Evolutionary conservation across 2,888 invertebrate species (phyloP).

Genomic region (Drosophila niveifrons): DNA sequence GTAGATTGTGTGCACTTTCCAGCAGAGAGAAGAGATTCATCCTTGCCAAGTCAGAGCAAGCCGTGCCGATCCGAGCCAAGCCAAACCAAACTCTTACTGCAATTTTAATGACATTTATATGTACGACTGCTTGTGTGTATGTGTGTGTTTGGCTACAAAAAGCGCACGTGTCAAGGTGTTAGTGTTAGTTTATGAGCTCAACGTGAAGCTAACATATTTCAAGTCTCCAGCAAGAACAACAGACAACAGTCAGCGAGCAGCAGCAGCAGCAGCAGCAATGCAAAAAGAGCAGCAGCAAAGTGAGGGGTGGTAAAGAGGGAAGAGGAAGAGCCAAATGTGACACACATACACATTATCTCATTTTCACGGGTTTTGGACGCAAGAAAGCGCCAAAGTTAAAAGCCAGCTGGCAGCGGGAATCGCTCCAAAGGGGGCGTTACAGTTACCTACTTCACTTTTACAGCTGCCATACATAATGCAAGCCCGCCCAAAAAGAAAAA

Average conservation of each 20-base stretch:
- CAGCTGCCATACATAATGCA: constrained; percentile 48
- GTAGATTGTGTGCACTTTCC: constrained; percentile 33
- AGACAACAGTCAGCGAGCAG: constrained; percentile 32
- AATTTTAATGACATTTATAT: constrained; percentile 78
- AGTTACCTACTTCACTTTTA: constrained; percentile 20
- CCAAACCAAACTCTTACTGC: constrained; percentile 76
- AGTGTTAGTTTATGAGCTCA: constrained; percentile 83
- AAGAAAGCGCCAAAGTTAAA: constrained; percentile 73
- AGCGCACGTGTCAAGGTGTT: constrained; percentile 81
- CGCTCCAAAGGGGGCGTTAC: constrained; percentile 22
- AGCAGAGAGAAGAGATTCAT: constrained; percentile 51
- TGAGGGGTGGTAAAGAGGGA: not conserved
- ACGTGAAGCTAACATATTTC: constrained; percentile 82
- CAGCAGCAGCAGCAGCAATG: constrained; percentile 8
- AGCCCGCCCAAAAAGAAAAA: constrained; percentile 16
- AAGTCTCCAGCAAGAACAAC: constrained; percentile 76
- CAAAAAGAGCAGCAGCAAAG: constrained; percentile 40
- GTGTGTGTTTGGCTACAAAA: constrained; percentile 64
- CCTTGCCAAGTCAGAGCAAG: constrained; percentile 62
- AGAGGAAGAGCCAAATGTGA: constrained; percentile 49
- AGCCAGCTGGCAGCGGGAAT: constrained; percentile 55
- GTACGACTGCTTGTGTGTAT: constrained; percentile 30
- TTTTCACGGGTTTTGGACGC: constrained; percentile 74
- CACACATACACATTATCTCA: constrained; percentile 81
- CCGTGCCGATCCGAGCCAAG: constrained; percentile 47